Conservation (phyloP, 2,113 vertebrate genomes). For the Delphinus delphis region DNA sequence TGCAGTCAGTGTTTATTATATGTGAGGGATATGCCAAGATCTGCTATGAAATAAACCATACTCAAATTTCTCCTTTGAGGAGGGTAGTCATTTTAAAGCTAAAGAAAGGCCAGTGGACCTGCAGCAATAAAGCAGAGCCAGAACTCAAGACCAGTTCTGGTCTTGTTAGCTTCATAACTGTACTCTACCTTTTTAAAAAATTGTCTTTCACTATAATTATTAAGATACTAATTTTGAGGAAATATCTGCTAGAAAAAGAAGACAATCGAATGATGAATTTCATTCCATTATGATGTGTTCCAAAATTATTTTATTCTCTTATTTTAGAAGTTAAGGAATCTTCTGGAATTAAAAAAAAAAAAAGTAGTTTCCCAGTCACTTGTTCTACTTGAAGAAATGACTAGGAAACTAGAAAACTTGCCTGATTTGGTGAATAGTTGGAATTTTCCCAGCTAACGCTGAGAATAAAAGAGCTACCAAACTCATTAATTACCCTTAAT, state of each 20-base stretch:
- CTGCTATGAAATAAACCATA: background rate
- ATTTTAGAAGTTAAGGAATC: conserved; percentile 30
- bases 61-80: background rate
- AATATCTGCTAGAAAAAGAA: background rate
- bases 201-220: background rate
- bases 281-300: background rate
- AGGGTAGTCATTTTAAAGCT: background rate
- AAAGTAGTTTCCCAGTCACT: background rate
- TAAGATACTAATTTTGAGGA: background rate
- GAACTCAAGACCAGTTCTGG: background rate
- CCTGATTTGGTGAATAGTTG: conserved; percentile 43
- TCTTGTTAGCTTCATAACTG: background rate
- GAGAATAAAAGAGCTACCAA: conserved; percentile 66
- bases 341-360: conserved; percentile 8
- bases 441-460: conserved; percentile 52
- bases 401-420: conserved; percentile 50
- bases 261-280: background rate
- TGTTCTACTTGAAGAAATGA: conserved; percentile 57
- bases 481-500: conserved; percentile 74
- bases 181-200: background rate
- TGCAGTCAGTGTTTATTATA: background rate
- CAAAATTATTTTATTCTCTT: conserved; percentile 24
- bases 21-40: background rate
- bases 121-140: background rate
- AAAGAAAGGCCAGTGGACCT: background rate